These are phyloP conservation scores for Calvadosia cruxmelitensis DNA, from an alignment of 30 jellyfish, hydroid and myxozoan species.

Conservation along the genomic window DNA sequence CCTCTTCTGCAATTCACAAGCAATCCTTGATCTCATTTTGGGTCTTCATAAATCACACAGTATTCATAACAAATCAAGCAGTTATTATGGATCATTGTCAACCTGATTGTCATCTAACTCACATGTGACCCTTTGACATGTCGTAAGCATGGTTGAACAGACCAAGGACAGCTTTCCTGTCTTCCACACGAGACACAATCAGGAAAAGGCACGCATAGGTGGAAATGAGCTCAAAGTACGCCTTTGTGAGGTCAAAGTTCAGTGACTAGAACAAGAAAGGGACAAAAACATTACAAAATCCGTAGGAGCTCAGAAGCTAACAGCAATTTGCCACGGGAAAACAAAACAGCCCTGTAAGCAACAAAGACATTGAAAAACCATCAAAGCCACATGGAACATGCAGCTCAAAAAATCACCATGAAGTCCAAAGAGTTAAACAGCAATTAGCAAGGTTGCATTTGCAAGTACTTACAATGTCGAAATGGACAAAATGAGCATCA, in stretches of 20 bases:
- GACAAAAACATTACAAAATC: background rate
- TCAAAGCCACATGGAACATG: too few relatives aligned
- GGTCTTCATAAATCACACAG: too few relatives aligned
- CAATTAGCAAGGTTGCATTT: background rate
- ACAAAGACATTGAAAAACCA: too few relatives aligned
- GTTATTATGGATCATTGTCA: too few relatives aligned
- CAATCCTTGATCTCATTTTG: too few relatives aligned
- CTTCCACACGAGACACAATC: slow-evolving; percentile 75
- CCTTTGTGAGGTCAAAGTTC: slow-evolving; percentile 77
- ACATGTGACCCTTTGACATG: slow-evolving; percentile 78
- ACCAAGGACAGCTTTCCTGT: slow-evolving; percentile 82
- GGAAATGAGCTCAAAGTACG: slow-evolving; percentile 65
- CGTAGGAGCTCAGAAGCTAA: too few relatives aligned
- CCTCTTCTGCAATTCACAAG: too few relatives aligned
- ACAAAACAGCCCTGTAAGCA: too few relatives aligned
- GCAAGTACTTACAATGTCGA: slow-evolving; percentile 62
- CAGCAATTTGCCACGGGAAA: too few relatives aligned
- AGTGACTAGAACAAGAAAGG: slow-evolving; percentile 31
- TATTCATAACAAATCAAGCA: too few relatives aligned
- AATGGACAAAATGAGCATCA: slow-evolving; percentile 88
- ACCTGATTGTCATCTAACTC: slow-evolving; percentile 3
- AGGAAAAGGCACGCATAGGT: slow-evolving; percentile 65
- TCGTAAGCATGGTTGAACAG: slow-evolving; percentile 87
- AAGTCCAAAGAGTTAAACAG: background rate
- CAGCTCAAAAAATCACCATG: too few relatives aligned